These are phyloP conservation scores for Tenthredo amoena DNA, from an alignment of 2,888 invertebrate species.

Conservation along the genomic window DNA sequence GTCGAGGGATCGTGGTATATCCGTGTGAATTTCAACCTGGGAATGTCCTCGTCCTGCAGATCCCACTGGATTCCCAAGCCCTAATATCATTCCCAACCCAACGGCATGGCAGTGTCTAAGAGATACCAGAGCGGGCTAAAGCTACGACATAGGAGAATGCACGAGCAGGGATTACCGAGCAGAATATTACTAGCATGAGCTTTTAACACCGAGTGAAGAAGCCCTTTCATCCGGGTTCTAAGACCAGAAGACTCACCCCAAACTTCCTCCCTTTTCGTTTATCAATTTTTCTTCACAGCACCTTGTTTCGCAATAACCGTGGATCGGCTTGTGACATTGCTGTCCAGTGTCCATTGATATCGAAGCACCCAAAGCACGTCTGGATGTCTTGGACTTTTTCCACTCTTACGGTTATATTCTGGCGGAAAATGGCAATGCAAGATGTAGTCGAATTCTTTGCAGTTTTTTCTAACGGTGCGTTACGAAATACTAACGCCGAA, in stretches of 20 bases:
- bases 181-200: neutral
- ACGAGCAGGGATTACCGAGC: neutral
- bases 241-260: neutral
- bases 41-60: conserved; percentile 17
- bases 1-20: neutral
- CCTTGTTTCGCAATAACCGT: neutral
- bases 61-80: neutral
- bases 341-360: neutral
- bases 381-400: neutral
- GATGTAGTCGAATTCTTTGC: neutral
- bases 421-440: neutral
- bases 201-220: neutral
- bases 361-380: neutral
- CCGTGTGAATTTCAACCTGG: neutral
- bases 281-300: neutral
- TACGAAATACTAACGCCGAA: neutral
- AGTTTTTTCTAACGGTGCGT: neutral
- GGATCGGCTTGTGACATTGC: neutral
- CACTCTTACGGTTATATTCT: neutral
- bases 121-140: neutral
- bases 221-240: neutral
- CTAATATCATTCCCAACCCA: conserved; percentile 5
- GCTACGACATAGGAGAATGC: neutral
- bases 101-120: neutral
- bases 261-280: neutral